Evolutionary conservation across 2,888 invertebrate genomes (phyloP), one percentile per base, ranked within the genome.

Genomic region (Koerneria pararmatus): DNA sequence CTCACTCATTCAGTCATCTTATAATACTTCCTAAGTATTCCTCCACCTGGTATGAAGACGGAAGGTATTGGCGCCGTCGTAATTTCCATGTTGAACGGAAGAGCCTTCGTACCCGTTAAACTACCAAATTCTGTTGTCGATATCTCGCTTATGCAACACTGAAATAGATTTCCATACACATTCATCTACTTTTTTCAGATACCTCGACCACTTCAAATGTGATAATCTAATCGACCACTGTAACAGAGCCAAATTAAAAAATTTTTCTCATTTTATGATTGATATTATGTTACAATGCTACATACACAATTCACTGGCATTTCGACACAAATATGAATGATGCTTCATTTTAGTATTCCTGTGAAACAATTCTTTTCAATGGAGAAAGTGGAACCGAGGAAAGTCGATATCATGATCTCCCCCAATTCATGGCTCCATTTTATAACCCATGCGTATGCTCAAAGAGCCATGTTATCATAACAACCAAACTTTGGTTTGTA

Each of bases 21-120:
- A 41, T 41, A n/a, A 11, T 41, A 11, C 11, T 41, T 41, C 11
- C n/a, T 41, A 15, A n/a, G 11, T 41, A 41, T 48, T 6, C 22
- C 48, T 49, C n/a, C 1, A 62, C 51, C 51, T 1, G 8, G 29
- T 34, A 62, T 37, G 5, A 34, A 35, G 34, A 19, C 3, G 11
- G 37, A 15, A 37, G 53, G 62, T n/a, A 35, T 27, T 4, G 62
- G 62, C 46, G 31, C 56, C 46, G 41, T 37, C 27, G 8, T 53
- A 8, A 62, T 53, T 15, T 49, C 31, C 54, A 64, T 56, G 46
- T 64, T 64, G 64, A 54, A 54, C 2, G 24, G 27, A n/a, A 64
- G 32, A 1, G 46, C 56, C 34, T 37, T 37, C 29, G 31, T 32
- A 37, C 41, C 32, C 3, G 2, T 22, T 1, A 56, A 56, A 56